phyloP scores from a whole-genome alignment of 2,888 invertebrate species.

The Trissoscelio sp. region DNA sequence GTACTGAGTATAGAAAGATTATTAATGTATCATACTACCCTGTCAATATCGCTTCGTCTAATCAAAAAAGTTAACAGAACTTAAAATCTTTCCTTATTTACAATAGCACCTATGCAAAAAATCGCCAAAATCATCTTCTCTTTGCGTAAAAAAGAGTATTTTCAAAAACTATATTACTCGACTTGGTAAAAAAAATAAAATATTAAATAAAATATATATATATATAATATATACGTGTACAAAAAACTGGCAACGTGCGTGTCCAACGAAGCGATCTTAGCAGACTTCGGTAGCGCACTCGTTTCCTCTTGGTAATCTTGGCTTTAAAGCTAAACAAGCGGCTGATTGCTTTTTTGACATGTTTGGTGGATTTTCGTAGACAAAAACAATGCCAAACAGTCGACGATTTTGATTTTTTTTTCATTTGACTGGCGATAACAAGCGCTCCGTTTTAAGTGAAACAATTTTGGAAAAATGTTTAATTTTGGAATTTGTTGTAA shows the following conservation, averaged over 20 bases:
- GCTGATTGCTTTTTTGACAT: conserved; percentile 26
- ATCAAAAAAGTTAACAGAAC: not conserved
- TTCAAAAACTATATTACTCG: conserved; percentile 11
- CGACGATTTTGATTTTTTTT: not conserved
- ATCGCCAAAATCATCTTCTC: conserved; percentile 2
- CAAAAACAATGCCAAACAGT: conserved; percentile 45
- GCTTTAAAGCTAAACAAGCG: conserved; percentile 57
- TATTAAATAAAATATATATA: conserved; percentile 50
- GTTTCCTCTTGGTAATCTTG: not conserved
- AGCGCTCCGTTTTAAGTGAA: not conserved
- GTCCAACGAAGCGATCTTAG: conserved; percentile 63
- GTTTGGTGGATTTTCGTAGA: conserved; percentile 42
- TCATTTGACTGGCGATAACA: not conserved
- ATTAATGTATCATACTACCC: conserved; percentile 50
- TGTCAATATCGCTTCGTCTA: conserved; percentile 59
- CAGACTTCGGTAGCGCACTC: conserved; percentile 49
- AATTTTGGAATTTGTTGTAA: too few species aligned
- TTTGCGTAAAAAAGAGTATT: conserved; percentile 49
- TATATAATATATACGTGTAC: conserved; percentile 3
- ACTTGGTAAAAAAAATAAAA: conserved; percentile 45
- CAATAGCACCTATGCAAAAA: conserved; percentile 4
- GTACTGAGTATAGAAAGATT: conserved; percentile 73
- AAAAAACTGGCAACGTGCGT: conserved; percentile 36
- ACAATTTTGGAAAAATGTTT: too few species aligned
- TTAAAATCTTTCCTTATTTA: not conserved